phyloP scores from a whole-genome alignment of 2,113 vertebrate genomes.

The Craseonycteris thonglongyai region DNA sequence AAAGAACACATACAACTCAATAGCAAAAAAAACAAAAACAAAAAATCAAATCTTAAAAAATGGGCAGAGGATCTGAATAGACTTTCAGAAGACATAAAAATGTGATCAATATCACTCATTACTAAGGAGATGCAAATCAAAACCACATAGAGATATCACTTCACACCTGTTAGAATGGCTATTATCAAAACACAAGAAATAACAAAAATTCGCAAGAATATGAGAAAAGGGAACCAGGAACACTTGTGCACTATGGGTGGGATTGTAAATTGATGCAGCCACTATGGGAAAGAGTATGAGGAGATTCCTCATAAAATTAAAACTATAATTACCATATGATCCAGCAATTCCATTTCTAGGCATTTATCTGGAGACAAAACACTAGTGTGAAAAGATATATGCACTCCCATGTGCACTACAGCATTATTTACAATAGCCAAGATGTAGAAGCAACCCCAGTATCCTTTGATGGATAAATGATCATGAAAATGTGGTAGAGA shows the following conservation, averaged over 20 bases:
- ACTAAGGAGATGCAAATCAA: background rate
- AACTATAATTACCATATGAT: background rate
- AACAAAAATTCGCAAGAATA: background rate
- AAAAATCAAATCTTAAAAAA: background rate
- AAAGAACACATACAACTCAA: background rate
- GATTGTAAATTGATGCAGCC: background rate
- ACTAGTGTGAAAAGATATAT: background rate
- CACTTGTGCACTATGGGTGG: background rate
- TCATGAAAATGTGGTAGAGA: background rate
- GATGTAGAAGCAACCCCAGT: background rate
- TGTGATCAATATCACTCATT: background rate
- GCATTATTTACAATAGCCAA: background rate
- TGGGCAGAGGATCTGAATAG: background rate
- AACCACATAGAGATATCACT: background rate
- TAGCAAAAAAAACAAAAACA: background rate
- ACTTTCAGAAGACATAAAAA: background rate
- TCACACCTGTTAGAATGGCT: background rate
- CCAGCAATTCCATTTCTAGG: background rate
- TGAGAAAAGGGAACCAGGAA: background rate
- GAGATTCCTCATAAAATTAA: background rate
- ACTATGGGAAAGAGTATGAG: background rate
- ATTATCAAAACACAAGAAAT: background rate
- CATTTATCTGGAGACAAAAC: background rate
- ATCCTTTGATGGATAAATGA: too few species aligned
- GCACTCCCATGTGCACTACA: background rate